Percentiles rank a stretch among this genome's conserved stretches.
These are phyloP conservation scores for Rhadinocentrus ornatus DNA, from an alignment of 2,797 vertebrate species.

Conservation along the genomic window DNA sequence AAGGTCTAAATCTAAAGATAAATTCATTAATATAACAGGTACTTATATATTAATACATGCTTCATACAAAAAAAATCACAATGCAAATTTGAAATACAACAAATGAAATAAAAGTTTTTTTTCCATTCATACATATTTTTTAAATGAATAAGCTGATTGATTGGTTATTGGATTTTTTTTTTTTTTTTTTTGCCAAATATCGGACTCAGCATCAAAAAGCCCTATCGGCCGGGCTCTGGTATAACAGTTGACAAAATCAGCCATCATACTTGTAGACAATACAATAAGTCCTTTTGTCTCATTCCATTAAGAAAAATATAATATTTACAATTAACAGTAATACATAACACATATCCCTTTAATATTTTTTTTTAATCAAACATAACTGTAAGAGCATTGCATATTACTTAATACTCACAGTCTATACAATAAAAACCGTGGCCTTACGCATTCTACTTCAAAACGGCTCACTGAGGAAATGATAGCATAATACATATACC, in stretches of 20 bases:
- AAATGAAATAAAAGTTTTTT: too few relatives aligned
- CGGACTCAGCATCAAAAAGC: too few relatives aligned
- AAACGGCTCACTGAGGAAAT: conserved; percentile 5
- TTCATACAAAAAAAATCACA: too few relatives aligned
- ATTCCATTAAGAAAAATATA: neutral
- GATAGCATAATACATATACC: conserved; percentile 34
- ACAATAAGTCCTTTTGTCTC: neutral
- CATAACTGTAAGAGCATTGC: neutral
- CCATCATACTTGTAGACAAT: neutral
- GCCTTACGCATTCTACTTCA: neutral
- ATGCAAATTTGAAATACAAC: too few relatives aligned
- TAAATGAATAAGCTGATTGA: too few relatives aligned
- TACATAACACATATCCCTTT: neutral
- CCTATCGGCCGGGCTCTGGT: too few relatives aligned
- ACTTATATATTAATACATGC: too few relatives aligned
- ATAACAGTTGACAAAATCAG: neutral
- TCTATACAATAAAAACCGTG: neutral
- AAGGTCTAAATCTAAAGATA: too few relatives aligned
- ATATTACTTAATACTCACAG: neutral
- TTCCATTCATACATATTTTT: too few relatives aligned
- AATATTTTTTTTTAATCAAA: neutral
- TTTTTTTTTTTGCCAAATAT: too few relatives aligned
- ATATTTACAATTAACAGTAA: neutral
- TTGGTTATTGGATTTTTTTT: too few relatives aligned
- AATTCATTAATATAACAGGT: too few relatives aligned